Evolutionary conservation across 2,113 vertebrate species (phyloP).

Genomic region (Tichodroma muraria): DNA sequence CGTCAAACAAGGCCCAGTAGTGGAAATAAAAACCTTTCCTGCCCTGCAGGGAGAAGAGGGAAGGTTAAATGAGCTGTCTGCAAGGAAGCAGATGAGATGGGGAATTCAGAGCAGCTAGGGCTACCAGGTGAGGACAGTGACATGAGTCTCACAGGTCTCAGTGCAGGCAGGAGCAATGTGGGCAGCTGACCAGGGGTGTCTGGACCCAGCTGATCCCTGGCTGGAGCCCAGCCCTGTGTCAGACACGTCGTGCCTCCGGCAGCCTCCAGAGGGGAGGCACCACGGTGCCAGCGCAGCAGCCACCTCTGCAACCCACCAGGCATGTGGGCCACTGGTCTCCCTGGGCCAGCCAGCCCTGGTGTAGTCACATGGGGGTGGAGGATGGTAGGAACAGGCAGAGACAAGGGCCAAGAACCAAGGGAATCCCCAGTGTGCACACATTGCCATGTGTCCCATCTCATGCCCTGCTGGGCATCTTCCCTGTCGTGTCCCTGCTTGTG

Average conservation of each 20-base stretch:
- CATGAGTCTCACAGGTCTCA: fast-evolving
- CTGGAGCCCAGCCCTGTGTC: background rate
- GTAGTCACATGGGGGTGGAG: fast-evolving
- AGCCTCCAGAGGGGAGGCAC: background rate
- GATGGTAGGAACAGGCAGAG: background rate
- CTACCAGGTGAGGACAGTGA: background rate
- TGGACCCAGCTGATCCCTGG: background rate
- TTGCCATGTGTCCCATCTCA: fast-evolving
- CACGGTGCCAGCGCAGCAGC: fast-evolving
- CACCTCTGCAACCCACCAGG: background rate
- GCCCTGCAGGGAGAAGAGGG: slow-evolving; percentile 51
- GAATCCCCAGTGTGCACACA: background rate
- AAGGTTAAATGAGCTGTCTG: background rate
- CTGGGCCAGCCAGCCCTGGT: background rate
- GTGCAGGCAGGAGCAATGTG: background rate
- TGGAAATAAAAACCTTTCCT: slow-evolving; percentile 81
- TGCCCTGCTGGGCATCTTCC: background rate
- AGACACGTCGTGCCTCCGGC: fast-evolving
- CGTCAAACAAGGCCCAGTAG: slow-evolving; percentile 94
- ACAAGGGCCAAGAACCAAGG: background rate
- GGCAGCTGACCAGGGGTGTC: background rate
- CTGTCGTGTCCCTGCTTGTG: fast-evolving
- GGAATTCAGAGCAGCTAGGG: background rate
- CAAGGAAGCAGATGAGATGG: background rate
- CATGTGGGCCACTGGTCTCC: fast-evolving